phyloP scores from a whole-genome alignment of 1,140 invertebrate species.

The Caenorhabditis remanei region DNA sequence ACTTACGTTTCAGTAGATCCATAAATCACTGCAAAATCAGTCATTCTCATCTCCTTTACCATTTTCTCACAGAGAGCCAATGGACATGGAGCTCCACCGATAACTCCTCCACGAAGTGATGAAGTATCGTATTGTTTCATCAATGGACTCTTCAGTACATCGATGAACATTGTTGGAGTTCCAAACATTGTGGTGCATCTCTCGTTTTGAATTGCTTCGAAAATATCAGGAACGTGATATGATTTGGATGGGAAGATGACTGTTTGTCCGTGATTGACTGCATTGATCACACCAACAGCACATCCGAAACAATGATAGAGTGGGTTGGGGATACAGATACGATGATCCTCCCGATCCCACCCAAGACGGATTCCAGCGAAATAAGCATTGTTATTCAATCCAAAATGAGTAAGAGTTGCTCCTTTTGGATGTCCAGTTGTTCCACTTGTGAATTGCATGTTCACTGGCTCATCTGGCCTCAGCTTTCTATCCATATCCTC shows the following conservation, averaged over 20 bases:
- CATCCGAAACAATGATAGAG: slow-evolving; percentile 91
- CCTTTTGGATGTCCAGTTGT: slow-evolving; percentile 91
- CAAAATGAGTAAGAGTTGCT: slow-evolving; percentile 86
- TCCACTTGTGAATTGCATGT: slow-evolving; percentile 80
- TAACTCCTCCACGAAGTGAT: slow-evolving; percentile 78
- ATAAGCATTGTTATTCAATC: slow-evolving; percentile 88
- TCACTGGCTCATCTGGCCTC: slow-evolving; percentile 74
- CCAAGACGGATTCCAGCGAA: slow-evolving; percentile 79
- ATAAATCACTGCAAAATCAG: slow-evolving; percentile 79
- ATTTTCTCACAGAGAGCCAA: slow-evolving; percentile 80
- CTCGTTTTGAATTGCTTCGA: slow-evolving; percentile 83
- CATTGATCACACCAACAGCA: slow-evolving; percentile 82
- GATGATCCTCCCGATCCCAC: slow-evolving; percentile 69
- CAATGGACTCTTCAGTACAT: slow-evolving; percentile 81
- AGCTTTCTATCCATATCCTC: slow-evolving; percentile 78
- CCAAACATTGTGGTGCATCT: slow-evolving; percentile 87
- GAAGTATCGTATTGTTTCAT: slow-evolving; percentile 63
- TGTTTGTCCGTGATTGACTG: slow-evolving; percentile 83
- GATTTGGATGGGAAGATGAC: slow-evolving; percentile 83
- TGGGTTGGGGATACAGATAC: slow-evolving; percentile 86
- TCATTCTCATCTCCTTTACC: slow-evolving; percentile 61
- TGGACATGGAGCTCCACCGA: slow-evolving; percentile 85
- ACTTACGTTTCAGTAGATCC: slow-evolving; percentile 86
- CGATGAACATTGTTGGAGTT: slow-evolving; percentile 95
- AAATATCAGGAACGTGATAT: slow-evolving; percentile 83